Evolutionary conservation across 2,797 vertebrate genomes (phyloP), one percentile per base, ranked within the genome.

Genomic region (Mareca penelope): DNA sequence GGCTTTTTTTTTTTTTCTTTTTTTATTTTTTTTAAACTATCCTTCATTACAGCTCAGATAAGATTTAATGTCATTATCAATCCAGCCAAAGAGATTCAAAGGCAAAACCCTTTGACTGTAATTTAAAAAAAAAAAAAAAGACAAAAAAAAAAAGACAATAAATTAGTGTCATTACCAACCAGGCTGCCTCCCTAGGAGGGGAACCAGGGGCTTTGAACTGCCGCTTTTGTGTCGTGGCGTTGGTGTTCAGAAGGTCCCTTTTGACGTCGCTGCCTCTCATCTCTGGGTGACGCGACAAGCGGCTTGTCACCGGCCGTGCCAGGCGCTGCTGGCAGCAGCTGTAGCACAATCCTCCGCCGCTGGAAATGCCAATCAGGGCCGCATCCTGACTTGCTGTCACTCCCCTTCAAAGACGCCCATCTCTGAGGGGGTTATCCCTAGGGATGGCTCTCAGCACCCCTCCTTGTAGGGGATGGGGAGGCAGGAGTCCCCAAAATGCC

Each of bases 201-300:
- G 93, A 92, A 78, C 46, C 26, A 92, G 24, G 57, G 42, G 15
- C 97, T 98, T 97, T 97, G 96, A 98, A 97, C 96, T 68, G 48
- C 87, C 71, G 40, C 35, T 61, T 92, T 91, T 76, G 33, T 95
- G 85, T 65, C 15, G 4, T 16, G 72, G 59, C 1, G 6, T 76
- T 87, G 56, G 55, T 15, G 37, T 94, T 96, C 94, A 96, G 96
- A 96, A 76, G 73, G 31, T 73, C 94, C 63, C 68, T 79, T 95
- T 93, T 95, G 95, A 96, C 77, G 5, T 18, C 1, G 26, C 68
- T 79, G 84, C 68, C 92, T 97, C 96, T 97, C 94, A 96, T 97
- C 96, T 96, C 52, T 1, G 0, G 69, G 75, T 86, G 90, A 95
- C 76, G 53, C 8, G 55, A 79, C 83, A 93, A 89, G 95, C 81